Evolutionary conservation across 2,113 vertebrate genomes (phyloP), one percentile per base, ranked within the genome.

Genomic region (Garra rufa): DNA sequence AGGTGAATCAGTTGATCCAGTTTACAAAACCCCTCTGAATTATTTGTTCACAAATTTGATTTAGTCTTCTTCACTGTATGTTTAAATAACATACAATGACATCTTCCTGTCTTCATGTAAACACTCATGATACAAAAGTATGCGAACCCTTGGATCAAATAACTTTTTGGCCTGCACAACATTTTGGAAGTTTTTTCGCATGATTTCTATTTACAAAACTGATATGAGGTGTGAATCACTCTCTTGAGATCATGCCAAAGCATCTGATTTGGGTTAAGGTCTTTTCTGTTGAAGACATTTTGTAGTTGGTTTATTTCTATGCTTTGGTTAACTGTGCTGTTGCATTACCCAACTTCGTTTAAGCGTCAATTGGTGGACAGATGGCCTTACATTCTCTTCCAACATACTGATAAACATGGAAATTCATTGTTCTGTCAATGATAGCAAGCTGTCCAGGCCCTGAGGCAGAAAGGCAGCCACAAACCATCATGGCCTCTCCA

Each of bases 401-500:
- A 59, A 77, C 41, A 21, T 59, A 19, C 28, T 52, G 75, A 38
- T 77, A 57, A 77, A 77, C 75, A 44, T n/a, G 65, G 9, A 17
- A 69, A 69, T 74, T 74, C 38, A 21, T 24, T 77, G 28, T 77
- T 57, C 50, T 28, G 73, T 48, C 2, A 4, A 52, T 76, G 21
- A 59, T 38, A 57, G 30, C 75, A 77, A 77, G 75, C 50, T 77
- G 75, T 41, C 75, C 30, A 77, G 2, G 21, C 21, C 50, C 52
- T 10, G 50, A 77, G 52, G 75, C 50, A 57, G 19, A 17, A 76
- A 41, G 15, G 8, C 24, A 52, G 44, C 46, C 73, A 50, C 46
- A 76, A 50, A 34, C 73, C 26, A 46, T 26, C 26, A 34, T 76
- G 15, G 34, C 34, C 65, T 19, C 30, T 69, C 73, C 46, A 10